Base-by-base conservation (phyloP, 2,113 vertebrate species). In the Sapayoa aenigma region DNA sequence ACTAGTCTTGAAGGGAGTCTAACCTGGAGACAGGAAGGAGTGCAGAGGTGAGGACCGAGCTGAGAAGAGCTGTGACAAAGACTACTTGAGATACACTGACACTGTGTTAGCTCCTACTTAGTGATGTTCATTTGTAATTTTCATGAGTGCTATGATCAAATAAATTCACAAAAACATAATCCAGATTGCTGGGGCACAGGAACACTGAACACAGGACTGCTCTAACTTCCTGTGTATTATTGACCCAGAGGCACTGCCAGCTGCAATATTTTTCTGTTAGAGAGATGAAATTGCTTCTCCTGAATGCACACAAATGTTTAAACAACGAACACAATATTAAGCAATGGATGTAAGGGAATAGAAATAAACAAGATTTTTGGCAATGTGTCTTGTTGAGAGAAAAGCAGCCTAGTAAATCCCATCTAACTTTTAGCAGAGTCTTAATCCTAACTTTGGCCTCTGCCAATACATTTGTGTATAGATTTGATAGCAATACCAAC, bases 171-270 rank as follows among this genome's bases (percentile, higher is more conserved):
- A 94, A 94, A 97, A 97, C 87, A 91, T 67, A 97, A 87, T 91
- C 93, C 91, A 96, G 93, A 96, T 89, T 91, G 86, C 94, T 94
- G 74, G 58, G 84, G 56, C 93, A 95, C 80, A 94, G 80, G 39
- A 92, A 52, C 91, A 60, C 69, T 89, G 89, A 73, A 72, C 89
- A 95, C 79, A 95, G 69, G 69, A 58, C 93, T 94, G 87, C 68
- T 94, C 75, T 41, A 84, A 94, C 87, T 92, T 96, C 96, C 93
- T 96, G 94, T 84, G 60, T 95, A 23, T 92, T 92, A 35, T 42
- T 97, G 96, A 91, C 94, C 28, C 93, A 79, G 89, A 92, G 95
- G 94, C 95, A 95, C 60, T 94, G 84, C 93, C 93, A 95, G 94
- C 89, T 94, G 94, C 89, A 95, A 58, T 44, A 13, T 92, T 89